Percentiles rank a stretch among this genome's conserved stretches.
phyloP scores from a whole-genome alignment of 2,113 vertebrate species.

The Cyanocitta stelleri region DNA sequence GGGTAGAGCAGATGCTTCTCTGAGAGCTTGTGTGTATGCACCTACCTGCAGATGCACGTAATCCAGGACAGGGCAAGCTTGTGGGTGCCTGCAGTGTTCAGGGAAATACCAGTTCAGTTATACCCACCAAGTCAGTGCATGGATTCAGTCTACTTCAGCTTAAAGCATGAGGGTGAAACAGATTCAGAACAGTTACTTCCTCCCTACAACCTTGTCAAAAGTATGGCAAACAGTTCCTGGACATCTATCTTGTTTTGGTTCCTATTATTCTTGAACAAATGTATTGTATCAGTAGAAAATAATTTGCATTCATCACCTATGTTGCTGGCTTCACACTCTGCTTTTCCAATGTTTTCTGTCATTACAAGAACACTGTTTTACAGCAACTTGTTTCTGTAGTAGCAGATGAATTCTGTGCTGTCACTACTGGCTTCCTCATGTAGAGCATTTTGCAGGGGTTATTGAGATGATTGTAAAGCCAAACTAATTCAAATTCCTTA shows the following conservation, averaged over 20 bases:
- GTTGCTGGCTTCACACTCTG: background rate
- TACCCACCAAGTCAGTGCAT: background rate
- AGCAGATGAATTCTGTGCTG: background rate
- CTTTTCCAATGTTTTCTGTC: background rate
- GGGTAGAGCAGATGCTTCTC: background rate
- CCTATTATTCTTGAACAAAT: background rate
- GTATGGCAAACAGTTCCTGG: background rate
- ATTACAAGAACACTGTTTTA: background rate
- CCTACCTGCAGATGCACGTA: rapidly evolving
- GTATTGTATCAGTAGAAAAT: background rate
- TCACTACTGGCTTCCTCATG: background rate
- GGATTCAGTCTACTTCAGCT: background rate
- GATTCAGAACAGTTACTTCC: background rate
- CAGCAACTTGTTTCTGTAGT: background rate
- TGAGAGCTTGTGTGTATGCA: rapidly evolving
- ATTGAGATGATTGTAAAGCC: background rate
- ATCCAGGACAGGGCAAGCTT: background rate
- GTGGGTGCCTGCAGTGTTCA: background rate
- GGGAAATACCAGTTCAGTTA: background rate
- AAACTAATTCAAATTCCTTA: background rate
- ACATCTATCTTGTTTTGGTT: background rate
- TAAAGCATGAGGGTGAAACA: background rate
- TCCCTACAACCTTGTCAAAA: background rate
- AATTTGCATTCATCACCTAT: background rate
- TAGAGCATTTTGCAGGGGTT: background rate